Conservation (phyloP, 2,113 vertebrate genomes). For the Pelvicachromis taeniatus region DNA sequence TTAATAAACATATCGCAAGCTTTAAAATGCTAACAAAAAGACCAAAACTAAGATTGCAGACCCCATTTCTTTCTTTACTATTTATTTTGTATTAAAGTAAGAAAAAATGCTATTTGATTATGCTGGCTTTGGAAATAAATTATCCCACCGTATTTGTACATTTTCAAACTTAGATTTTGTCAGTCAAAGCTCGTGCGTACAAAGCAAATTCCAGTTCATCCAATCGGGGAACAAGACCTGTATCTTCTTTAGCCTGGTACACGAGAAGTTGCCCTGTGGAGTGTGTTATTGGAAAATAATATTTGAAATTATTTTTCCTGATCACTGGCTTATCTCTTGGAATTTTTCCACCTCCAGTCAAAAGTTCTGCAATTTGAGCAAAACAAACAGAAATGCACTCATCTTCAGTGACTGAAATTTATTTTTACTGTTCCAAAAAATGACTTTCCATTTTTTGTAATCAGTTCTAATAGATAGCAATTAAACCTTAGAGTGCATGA, state of each 20-base stretch:
- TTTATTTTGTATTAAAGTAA: neutral
- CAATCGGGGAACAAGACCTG: slow-evolving; percentile 47
- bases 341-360: slow-evolving; percentile 71
- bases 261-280: slow-evolving; percentile 56
- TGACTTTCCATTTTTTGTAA: slow-evolving; percentile 71
- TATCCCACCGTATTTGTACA: neutral
- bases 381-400: slow-evolving; percentile 73
- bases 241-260: slow-evolving; percentile 53
- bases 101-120: neutral
- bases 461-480: slow-evolving; percentile 71
- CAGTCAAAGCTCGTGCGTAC: neutral
- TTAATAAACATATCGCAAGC: neutral
- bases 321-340: slow-evolving; percentile 79
- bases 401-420: slow-evolving; percentile 65
- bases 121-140: neutral
- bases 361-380: slow-evolving; percentile 70
- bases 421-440: slow-evolving; percentile 74
- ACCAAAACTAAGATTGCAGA: neutral
- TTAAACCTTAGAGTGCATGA: slow-evolving; percentile 69
- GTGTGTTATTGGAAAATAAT: slow-evolving; percentile 76
- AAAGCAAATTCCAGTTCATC: slow-evolving; percentile 20
- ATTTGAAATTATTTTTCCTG: slow-evolving; percentile 79
- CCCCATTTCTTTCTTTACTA: neutral
- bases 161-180: neutral
- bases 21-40: neutral